Evolutionary conservation across 2,797 vertebrate species (phyloP).

Genomic region (Urosaurus nigricauda): DNA sequence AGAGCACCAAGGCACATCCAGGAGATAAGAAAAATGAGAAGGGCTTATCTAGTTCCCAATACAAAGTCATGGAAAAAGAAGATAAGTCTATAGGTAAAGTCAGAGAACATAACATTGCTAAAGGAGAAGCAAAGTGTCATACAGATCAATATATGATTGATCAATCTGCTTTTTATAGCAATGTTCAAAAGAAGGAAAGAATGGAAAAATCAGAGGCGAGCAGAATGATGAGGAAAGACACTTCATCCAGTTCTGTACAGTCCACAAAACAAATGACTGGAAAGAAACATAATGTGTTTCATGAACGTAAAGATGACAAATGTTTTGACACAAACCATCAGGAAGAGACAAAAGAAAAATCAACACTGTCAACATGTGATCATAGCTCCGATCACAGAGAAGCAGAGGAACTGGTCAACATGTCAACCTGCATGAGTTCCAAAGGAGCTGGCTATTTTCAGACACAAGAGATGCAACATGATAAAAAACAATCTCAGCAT

Average conservation of each 20-base stretch:
- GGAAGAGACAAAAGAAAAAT: conserved; percentile 42
- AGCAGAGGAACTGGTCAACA: conserved; percentile 40
- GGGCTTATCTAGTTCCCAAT: conserved; percentile 76
- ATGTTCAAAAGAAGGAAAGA: conserved; percentile 52
- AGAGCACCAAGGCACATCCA: conserved; percentile 77
- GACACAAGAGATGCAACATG: conserved; percentile 62
- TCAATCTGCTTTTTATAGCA: conserved; percentile 45
- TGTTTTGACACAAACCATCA: conserved; percentile 44
- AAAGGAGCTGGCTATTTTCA: conserved; percentile 46
- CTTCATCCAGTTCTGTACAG: conserved; percentile 19
- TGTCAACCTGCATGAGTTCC: conserved; percentile 31
- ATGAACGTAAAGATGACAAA: conserved; percentile 51
- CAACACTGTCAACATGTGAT: conserved; percentile 41
- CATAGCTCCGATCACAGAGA: conserved; percentile 29
- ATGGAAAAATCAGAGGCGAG: conserved; percentile 48
- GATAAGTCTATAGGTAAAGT: conserved; percentile 43
- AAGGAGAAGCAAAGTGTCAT: conserved; percentile 39
- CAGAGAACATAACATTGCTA: conserved; percentile 28
- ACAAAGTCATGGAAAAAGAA: conserved; percentile 60
- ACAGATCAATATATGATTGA: conserved; percentile 35
- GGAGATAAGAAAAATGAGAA: conserved; percentile 77
- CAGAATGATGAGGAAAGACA: conserved; percentile 40
- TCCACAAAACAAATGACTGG: conserved; percentile 41
- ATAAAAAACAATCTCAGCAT: conserved; percentile 51
- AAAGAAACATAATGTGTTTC: conserved; percentile 52